Percentiles rank a stretch among this genome's conserved stretches.
Conservation (phyloP, 2,797 vertebrate genomes). For the Molossus alvarezi region DNA sequence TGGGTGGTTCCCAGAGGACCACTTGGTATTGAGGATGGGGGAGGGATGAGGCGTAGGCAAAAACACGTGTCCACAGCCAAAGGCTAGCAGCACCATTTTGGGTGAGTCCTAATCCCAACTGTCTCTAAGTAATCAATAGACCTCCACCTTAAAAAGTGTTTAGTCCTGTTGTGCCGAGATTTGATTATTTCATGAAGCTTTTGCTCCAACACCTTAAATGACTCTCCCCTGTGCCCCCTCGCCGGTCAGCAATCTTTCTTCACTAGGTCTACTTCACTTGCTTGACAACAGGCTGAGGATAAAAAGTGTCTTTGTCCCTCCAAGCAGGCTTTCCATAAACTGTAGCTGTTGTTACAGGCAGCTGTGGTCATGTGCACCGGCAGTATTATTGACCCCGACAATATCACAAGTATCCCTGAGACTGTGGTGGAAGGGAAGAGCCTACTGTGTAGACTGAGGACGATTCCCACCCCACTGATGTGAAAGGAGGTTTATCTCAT, state of each 20-base stretch:
- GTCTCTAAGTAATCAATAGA: neutral
- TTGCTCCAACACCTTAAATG: slow-evolving; percentile 8
- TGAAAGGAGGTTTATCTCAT: neutral
- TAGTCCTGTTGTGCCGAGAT: neutral
- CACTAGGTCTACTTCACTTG: neutral
- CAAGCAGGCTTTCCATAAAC: neutral
- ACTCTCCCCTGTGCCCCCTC: neutral
- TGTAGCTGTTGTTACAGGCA: neutral
- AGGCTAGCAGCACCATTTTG: neutral
- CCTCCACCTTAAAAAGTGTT: neutral
- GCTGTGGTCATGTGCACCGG: too few species aligned
- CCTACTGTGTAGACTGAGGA: neutral
- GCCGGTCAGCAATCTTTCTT: neutral
- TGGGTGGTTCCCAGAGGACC: neutral
- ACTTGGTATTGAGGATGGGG: neutral
- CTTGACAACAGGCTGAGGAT: neutral
- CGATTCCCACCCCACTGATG: neutral
- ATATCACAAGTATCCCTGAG: neutral
- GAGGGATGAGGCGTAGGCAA: neutral
- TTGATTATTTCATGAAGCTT: neutral
- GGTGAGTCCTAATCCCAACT: neutral
- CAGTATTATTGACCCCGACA: neutral
- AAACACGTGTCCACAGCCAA: neutral
- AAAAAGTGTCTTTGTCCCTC: neutral
- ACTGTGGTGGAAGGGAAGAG: neutral